A percentile compares a stretch with the other conserved stretches of the same genome.
These are phyloP conservation scores for Sebastes steindachneri DNA, from an alignment of 2,797 vertebrate species.

Conservation along the genomic window DNA sequence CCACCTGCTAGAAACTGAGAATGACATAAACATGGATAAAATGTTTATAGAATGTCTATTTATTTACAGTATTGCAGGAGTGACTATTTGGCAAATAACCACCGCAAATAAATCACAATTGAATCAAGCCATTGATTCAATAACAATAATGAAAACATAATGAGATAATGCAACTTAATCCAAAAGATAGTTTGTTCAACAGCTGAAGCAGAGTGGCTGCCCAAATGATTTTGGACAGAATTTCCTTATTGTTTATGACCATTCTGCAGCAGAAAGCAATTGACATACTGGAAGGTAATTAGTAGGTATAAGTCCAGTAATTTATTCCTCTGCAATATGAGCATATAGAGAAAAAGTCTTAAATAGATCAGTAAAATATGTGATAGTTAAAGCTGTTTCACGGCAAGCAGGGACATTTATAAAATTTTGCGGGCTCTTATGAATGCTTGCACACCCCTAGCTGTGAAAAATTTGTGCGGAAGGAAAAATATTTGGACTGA, in stretches of 20 bases:
- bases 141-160: neutral
- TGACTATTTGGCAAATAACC: neutral
- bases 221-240: neutral
- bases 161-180: neutral
- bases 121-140: neutral
- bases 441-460: no score
- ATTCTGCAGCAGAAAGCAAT: neutral
- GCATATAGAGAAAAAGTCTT: neutral
- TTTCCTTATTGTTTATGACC: neutral
- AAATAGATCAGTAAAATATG: neutral
- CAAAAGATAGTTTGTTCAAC: neutral
- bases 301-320: neutral
- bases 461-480: no score
- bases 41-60: neutral
- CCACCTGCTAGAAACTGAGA: neutral
- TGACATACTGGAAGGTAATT: neutral
- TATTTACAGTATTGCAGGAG: neutral
- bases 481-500: no score
- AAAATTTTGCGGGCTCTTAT: no score
- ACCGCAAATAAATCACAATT: neutral
- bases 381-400: neutral
- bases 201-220: neutral
- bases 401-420: neutral
- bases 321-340: neutral
- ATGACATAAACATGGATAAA: neutral